A percentile compares a stretch with the other conserved stretches of the same genome.
phyloP scores from a whole-genome alignment of 2,888 invertebrate species.

The Drosophila acutilabella region DNA sequence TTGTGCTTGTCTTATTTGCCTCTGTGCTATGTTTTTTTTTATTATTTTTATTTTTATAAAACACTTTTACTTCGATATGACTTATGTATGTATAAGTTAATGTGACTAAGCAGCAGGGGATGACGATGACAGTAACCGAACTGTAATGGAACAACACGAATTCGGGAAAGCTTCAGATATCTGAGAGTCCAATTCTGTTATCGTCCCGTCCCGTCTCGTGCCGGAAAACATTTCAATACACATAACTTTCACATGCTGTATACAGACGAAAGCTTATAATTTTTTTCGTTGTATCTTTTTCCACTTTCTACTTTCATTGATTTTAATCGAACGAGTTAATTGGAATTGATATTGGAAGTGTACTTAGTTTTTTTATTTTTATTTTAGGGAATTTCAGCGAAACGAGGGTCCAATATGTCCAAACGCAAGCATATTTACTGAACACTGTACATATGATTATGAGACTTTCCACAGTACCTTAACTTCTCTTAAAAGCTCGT shows the following conservation, averaged over 20 bases:
- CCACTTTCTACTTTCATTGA: neutral
- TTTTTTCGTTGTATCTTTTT: neutral
- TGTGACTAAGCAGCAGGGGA: conserved; percentile 48
- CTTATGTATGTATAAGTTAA: conserved; percentile 57
- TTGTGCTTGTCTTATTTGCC: neutral
- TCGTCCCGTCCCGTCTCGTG: conserved; percentile 10
- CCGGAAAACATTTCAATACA: conserved; percentile 20
- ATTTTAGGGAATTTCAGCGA: neutral
- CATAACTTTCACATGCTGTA: neutral
- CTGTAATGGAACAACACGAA: conserved; percentile 31
- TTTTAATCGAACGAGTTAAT: neutral
- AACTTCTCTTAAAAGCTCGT: conserved; percentile 42
- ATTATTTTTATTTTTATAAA: conserved; percentile 17
- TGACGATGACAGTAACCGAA: conserved; percentile 39
- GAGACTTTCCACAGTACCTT: conserved; percentile 24
- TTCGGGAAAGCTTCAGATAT: conserved; percentile 34
- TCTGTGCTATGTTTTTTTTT: conserved; percentile 1
- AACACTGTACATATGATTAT: conserved; percentile 14
- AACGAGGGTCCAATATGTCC: neutral
- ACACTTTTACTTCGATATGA: conserved; percentile 36
- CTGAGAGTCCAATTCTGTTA: conserved; percentile 18
- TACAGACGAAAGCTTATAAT: conserved; percentile 2
- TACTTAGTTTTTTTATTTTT: neutral
- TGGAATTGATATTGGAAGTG: neutral
- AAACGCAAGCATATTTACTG: neutral